A percentile compares a stretch with the other conserved stretches of the same genome.
Evolutionary conservation across 2,888 invertebrate genomes (phyloP).

Genomic region (Epiblema foenella): DNA sequence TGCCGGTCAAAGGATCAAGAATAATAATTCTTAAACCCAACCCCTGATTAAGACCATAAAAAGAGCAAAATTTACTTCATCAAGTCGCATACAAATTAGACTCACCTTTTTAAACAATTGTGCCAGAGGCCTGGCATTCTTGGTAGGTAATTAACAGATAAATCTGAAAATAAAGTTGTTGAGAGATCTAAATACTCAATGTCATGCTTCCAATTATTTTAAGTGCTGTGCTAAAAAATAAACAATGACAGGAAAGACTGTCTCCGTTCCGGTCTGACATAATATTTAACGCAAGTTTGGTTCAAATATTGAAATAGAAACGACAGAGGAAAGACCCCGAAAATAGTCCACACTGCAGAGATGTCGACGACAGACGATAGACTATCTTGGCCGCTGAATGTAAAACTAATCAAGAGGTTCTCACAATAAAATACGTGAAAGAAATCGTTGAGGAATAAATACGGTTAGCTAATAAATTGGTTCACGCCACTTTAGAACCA

Average conservation of each 20-base stretch:
- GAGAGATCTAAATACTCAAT: background rate
- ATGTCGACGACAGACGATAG: slow-evolving; percentile 22
- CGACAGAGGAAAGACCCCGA: slow-evolving; percentile 28
- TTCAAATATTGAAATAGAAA: slow-evolving; percentile 40
- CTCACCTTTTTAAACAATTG: background rate
- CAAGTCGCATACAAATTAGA: background rate
- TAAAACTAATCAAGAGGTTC: slow-evolving; percentile 34
- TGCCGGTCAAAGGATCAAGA: slow-evolving; percentile 36
- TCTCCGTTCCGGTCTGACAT: slow-evolving; percentile 34
- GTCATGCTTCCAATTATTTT: slow-evolving; percentile 1
- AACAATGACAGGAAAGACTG: slow-evolving; percentile 34
- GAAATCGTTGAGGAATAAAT: slow-evolving; percentile 15
- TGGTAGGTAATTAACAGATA: background rate
- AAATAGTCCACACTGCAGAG: slow-evolving; percentile 31
- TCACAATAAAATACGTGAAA: slow-evolving; percentile 25
- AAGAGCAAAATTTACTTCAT: background rate
- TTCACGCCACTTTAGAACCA: slow-evolving; percentile 30
- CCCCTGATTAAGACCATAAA: slow-evolving; percentile 17
- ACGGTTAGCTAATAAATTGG: slow-evolving; percentile 23
- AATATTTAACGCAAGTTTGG: slow-evolving; percentile 30
- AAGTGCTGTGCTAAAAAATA: slow-evolving; percentile 28
- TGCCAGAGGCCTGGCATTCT: background rate
- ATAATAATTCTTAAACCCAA: slow-evolving; percentile 27
- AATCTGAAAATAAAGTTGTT: slow-evolving; percentile 11
- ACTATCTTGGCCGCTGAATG: slow-evolving; percentile 21